These are phyloP conservation scores for Opisthograptis luteolata DNA, from an alignment of 2,888 invertebrate species.

Conservation along the genomic window DNA sequence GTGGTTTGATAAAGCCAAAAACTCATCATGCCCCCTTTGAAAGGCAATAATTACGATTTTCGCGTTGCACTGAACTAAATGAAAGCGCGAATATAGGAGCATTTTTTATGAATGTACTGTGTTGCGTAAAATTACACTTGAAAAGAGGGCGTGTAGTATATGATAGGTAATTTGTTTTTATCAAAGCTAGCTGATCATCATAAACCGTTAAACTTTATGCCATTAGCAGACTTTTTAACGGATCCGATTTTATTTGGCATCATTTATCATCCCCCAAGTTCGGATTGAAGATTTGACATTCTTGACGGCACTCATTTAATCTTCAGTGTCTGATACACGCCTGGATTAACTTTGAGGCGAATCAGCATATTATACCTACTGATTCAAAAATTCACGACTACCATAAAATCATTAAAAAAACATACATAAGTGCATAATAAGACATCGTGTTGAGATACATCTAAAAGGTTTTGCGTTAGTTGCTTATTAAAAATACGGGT, in stretches of 20 bases:
- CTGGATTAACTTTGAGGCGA: slow-evolving; percentile 32
- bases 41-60: too few relatives aligned
- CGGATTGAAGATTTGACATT: slow-evolving; percentile 65
- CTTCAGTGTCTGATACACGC: slow-evolving; percentile 65
- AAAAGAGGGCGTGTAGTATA: too few relatives aligned
- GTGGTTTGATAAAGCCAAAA: too few relatives aligned
- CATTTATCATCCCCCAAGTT: slow-evolving; percentile 64
- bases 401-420: too few relatives aligned
- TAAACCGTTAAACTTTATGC: slow-evolving; percentile 43
- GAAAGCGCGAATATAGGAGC: too few relatives aligned
- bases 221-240: slow-evolving; percentile 57
- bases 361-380: slow-evolving; percentile 22
- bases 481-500: too few relatives aligned
- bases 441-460: too few relatives aligned
- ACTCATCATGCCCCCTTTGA: too few relatives aligned
- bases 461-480: too few relatives aligned
- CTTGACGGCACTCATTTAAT: slow-evolving; percentile 66
- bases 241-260: slow-evolving; percentile 58
- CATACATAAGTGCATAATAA: too few relatives aligned
- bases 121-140: too few relatives aligned
- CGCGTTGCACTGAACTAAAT: too few relatives aligned
- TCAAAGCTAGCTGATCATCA: slow-evolving; percentile 20
- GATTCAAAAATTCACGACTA: background rate
- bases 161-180: slow-evolving; percentile 12
- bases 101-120: background rate